A percentile compares a stretch with the other conserved stretches of the same genome.
Conservation (phyloP, 2,888 invertebrate species). For the Oxytorus armatus region DNA sequence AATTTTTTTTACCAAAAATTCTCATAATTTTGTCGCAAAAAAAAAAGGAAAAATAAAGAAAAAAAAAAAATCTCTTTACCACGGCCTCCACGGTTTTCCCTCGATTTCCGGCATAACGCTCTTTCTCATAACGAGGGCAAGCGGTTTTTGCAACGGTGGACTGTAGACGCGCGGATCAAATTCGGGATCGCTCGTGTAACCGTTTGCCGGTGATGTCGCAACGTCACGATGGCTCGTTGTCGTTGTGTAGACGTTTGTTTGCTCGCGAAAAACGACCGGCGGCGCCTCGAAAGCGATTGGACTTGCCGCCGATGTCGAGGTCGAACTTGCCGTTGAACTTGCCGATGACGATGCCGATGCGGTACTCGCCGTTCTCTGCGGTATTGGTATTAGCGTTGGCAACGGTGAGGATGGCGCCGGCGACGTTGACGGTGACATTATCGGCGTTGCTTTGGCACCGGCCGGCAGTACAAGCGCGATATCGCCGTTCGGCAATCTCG, state of each 20-base stretch:
- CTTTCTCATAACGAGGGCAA: slow-evolving; percentile 91
- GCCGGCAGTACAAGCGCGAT: slow-evolving; percentile 92
- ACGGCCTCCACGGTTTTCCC: slow-evolving; percentile 93
- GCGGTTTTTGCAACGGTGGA: slow-evolving; percentile 86
- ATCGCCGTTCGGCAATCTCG: slow-evolving; percentile 92
- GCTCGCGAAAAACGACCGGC: slow-evolving; percentile 85
- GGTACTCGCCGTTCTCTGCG: slow-evolving; percentile 90
- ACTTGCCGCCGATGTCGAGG: slow-evolving; percentile 85
- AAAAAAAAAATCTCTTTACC: slow-evolving; percentile 85
- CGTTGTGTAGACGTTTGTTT: slow-evolving; percentile 77
- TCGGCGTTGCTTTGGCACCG: slow-evolving; percentile 85
- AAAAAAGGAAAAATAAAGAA: not conserved
- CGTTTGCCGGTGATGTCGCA: slow-evolving; percentile 83
- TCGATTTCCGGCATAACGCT: slow-evolving; percentile 86
- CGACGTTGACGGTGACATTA: slow-evolving; percentile 84
- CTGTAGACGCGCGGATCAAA: slow-evolving; percentile 83
- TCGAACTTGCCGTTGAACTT: slow-evolving; percentile 83
- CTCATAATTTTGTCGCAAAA: too few species aligned
- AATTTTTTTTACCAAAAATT: too few species aligned
- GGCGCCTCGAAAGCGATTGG: slow-evolving; percentile 85
- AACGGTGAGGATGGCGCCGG: slow-evolving; percentile 85
- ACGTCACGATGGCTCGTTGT: slow-evolving; percentile 85
- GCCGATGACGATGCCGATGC: slow-evolving; percentile 88
- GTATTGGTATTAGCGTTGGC: slow-evolving; percentile 90
- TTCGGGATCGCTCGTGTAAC: slow-evolving; percentile 82